phyloP scores from a whole-genome alignment of 2,113 vertebrate genomes.

The Ramphastos sulfuratus region DNA sequence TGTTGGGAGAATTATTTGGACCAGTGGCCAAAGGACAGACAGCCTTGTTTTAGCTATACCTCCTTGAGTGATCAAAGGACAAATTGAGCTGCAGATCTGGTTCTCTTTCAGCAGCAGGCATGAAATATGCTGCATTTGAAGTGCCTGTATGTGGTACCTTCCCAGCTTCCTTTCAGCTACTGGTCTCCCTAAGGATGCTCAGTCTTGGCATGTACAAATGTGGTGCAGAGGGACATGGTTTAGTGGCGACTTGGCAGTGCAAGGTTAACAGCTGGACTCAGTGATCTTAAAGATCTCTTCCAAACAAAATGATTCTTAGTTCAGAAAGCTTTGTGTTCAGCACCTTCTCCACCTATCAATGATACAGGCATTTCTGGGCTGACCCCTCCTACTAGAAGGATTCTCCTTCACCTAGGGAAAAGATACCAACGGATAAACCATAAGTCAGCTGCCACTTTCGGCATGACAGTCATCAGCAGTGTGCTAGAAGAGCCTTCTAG shows the following conservation, averaged over 20 bases:
- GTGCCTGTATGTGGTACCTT: neutral
- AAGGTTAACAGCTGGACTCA: no score
- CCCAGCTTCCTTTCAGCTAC: neutral
- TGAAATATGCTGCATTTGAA: neutral
- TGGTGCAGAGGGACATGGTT: no score
- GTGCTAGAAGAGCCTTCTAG: neutral
- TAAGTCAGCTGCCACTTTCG: neutral
- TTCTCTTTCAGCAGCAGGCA: neutral
- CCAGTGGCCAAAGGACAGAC: neutral
- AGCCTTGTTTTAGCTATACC: neutral
- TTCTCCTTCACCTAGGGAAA: neutral
- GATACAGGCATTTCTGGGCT: neutral
- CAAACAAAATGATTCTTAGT: neutral
- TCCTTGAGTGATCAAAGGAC: neutral
- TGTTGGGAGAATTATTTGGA: neutral
- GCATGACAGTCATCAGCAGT: neutral
- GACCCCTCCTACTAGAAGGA: neutral
- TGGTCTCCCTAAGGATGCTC: neutral
- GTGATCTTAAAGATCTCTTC: no score
- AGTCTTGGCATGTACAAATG: neutral
- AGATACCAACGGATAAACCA: neutral
- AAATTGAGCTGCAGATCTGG: neutral
- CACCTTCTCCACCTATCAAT: neutral
- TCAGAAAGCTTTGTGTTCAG: neutral
- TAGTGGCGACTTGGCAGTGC: no score